These are phyloP conservation scores for Psittacula cyanocephala DNA, from an alignment of 2,113 vertebrate species.

Conservation along the genomic window DNA sequence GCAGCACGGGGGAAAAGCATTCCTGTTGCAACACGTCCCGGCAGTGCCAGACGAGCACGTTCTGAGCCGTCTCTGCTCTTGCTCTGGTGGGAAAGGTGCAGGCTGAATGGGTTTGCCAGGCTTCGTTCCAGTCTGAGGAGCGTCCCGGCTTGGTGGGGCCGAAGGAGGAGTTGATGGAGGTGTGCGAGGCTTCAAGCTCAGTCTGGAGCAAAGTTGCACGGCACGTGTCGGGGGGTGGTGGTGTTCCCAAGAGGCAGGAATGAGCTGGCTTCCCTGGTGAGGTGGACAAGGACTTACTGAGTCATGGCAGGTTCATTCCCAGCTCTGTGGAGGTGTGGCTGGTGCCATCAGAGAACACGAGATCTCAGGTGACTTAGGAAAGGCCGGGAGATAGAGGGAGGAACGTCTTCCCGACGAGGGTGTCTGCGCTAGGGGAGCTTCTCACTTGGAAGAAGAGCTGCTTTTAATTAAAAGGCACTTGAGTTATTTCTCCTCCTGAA, in stretches of 20 bases:
- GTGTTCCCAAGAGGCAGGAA: background rate
- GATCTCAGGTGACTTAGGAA: background rate
- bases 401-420: background rate
- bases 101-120: background rate
- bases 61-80: background rate
- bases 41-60: background rate
- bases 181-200: rapidly evolving
- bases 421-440: background rate
- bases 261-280: background rate
- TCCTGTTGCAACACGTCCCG: background rate
- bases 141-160: background rate
- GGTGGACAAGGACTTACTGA: background rate
- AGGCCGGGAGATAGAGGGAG: background rate
- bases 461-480: background rate
- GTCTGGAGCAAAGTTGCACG: background rate
- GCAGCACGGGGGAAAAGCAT: background rate
- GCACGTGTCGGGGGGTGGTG: rapidly evolving
- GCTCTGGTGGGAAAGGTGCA: background rate
- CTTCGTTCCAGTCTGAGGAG: background rate
- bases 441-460: background rate
- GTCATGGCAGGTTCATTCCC: rapidly evolving
- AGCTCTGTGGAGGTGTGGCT: background rate
- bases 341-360: background rate
- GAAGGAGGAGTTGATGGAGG: rapidly evolving
- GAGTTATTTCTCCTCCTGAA: background rate